A percentile compares a stretch with the other conserved stretches of the same genome.
phyloP scores from a whole-genome alignment of 1,140 invertebrate genomes.

The Sweltsa coloradensis region DNA sequence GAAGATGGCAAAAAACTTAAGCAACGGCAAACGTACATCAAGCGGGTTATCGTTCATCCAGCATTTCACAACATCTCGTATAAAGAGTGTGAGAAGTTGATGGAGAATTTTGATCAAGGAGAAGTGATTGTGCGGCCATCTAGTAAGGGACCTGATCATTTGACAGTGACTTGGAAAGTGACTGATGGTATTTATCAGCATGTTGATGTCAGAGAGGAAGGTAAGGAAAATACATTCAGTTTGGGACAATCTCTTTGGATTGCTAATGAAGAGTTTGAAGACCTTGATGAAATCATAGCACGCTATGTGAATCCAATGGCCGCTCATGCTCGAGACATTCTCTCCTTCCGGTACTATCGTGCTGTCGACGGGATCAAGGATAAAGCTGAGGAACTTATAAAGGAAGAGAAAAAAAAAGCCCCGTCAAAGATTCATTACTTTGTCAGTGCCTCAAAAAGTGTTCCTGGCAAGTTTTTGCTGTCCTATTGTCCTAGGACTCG shows the following conservation, averaged over 20 bases:
- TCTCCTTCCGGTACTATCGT: conserved; percentile 85
- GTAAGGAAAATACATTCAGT: conserved; percentile 94
- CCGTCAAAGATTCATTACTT: conserved; percentile 84
- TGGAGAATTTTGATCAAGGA: conserved; percentile 87
- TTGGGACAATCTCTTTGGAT: conserved; percentile 84
- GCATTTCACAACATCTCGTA: conserved; percentile 95
- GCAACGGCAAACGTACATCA: conserved; percentile 71
- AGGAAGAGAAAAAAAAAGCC: conserved; percentile 75
- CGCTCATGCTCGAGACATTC: conserved; percentile 73
- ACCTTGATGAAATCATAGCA: conserved; percentile 98
- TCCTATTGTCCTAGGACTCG: conserved; percentile 82
- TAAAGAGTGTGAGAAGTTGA: conserved; percentile 79
- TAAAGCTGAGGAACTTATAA: conserved; percentile 75
- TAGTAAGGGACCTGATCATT: conserved; percentile 88
- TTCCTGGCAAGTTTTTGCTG: conserved; percentile 89
- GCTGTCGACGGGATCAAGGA: conserved; percentile 61
- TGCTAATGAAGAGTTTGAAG: conserved; percentile 86
- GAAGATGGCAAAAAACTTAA: conserved; percentile 71
- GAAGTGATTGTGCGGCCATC: conserved; percentile 94
- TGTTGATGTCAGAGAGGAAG: conserved; percentile 89
- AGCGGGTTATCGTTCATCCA: conserved; percentile 94
- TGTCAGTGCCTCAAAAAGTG: conserved; percentile 73
- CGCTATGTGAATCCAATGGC: conserved; percentile 95
- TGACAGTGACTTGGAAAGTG: conserved; percentile 98
- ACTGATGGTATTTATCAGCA: conserved; percentile 89